Base-by-base conservation (phyloP, 2,888 invertebrate species). In the Macrosiphum euphorbiae region DNA sequence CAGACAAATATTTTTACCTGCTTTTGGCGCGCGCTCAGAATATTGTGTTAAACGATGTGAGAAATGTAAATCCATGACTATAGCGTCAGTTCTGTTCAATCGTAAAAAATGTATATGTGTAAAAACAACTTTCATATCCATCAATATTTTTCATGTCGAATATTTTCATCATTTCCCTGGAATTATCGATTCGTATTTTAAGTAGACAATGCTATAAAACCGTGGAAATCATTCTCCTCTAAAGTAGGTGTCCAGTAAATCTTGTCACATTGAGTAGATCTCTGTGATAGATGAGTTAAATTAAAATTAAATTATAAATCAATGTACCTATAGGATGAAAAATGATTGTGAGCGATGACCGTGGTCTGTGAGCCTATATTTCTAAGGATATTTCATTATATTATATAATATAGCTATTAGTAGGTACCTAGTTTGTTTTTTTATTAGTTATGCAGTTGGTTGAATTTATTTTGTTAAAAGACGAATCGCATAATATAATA, bases 21-120 rank as follows among this genome's bases (percentile, higher is more conserved):
- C 8, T 47, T 47, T 87, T 47, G 87, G 44, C 28, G 24, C 11
- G 67, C 11, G 35, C 35, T 67, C 35, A 35, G 11, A 24, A 35
- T 50, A 90, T 90, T 67, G 28, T 47, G 61, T 67, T 90, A 67
- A 90, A 90, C 67, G 67, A 61, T n/a, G 61, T 47, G 67, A 67
- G 24, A 90, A 90, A 67, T 90, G 61, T 35, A 90, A 90, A 61
- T 90, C 47, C 44, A 3, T n/a, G 67, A 90, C 35, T 28, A 78
- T 35, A 3, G 35, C 20, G 8, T 78, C 20, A 3, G 35, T 20
- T 78, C 78, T 78, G 35, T 41, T 78, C 78, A 78, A 78, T 78
- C 78, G 35, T 78, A 78, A 20, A 35, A 78, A 78, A 78, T 8
- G 16, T 5, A 20, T 35, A 78, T 78, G 20, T 20, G 20, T 78